Conservation (phyloP, 2,113 vertebrate genomes). For the Prinia subflava region DNA sequence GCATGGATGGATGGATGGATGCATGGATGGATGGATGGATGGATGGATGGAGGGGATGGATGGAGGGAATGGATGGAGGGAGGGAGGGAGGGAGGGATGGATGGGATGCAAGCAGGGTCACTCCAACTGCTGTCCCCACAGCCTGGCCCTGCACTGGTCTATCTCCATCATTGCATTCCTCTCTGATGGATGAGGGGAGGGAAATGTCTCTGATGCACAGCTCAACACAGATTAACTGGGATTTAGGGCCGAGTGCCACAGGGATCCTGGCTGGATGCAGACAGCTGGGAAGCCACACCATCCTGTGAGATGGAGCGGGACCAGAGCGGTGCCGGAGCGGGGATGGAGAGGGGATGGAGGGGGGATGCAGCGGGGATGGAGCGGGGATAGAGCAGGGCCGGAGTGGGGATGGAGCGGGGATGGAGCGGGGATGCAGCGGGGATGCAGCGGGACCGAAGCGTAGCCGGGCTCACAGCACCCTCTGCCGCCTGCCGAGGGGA, state of each 20-base stretch:
- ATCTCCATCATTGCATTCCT: background rate
- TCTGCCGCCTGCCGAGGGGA: background rate
- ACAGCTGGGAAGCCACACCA: background rate
- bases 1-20: background rate
- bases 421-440: background rate
- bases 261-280: background rate
- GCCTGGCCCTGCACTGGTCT: background rate
- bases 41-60: too few species aligned
- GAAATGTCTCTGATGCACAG: background rate
- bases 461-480: conserved; percentile 45
- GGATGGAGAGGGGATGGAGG: background rate
- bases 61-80: background rate
- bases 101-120: background rate
- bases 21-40: background rate
- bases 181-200: rapidly evolving
- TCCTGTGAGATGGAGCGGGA: background rate
- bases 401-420: rapidly evolving
- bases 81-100: background rate
- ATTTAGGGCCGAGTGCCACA: background rate
- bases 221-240: background rate
- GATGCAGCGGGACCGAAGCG: too few species aligned
- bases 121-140: background rate
- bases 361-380: background rate
- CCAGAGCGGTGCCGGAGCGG: background rate
- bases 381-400: too few species aligned